Percentiles rank a stretch among this genome's conserved stretches.
phyloP scores from a whole-genome alignment of 2,113 vertebrate species.

The Tichodroma muraria region DNA sequence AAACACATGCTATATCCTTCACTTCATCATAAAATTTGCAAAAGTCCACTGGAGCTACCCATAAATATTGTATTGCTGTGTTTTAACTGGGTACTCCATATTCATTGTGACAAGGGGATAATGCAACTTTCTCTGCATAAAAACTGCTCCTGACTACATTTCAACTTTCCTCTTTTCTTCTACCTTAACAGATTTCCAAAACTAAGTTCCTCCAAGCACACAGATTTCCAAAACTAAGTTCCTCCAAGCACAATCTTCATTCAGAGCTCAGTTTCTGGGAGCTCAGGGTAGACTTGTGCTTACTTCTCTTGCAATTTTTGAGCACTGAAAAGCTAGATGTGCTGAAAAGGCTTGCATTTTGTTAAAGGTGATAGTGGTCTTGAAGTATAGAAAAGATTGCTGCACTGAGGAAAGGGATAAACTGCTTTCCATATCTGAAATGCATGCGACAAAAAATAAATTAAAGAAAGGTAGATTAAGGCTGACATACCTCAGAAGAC shows the following conservation, averaged over 20 bases:
- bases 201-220: neutral
- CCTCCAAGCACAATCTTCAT: neutral
- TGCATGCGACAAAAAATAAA: neutral
- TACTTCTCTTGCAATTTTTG: neutral
- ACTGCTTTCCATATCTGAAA: neutral
- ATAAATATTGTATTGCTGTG: constrained; percentile 38
- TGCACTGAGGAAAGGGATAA: neutral
- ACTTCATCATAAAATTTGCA: constrained; percentile 37
- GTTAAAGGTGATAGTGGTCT: neutral
- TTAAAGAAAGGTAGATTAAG: neutral
- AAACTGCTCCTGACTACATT: neutral
- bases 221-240: neutral
- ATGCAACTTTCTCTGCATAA: neutral
- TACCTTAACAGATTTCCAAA: neutral
- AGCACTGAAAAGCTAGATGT: neutral
- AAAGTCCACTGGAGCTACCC: neutral
- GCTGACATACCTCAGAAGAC: neutral
- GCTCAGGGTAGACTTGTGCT: neutral
- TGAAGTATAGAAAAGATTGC: neutral
- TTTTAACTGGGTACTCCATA: neutral
- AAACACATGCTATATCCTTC: neutral
- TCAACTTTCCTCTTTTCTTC: neutral
- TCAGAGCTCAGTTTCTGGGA: neutral
- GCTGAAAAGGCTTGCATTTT: neutral
- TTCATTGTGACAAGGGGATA: constrained; percentile 10